Evolutionary conservation across 2,888 invertebrate species (phyloP).

Genomic region (Agrotis ipsilon): DNA sequence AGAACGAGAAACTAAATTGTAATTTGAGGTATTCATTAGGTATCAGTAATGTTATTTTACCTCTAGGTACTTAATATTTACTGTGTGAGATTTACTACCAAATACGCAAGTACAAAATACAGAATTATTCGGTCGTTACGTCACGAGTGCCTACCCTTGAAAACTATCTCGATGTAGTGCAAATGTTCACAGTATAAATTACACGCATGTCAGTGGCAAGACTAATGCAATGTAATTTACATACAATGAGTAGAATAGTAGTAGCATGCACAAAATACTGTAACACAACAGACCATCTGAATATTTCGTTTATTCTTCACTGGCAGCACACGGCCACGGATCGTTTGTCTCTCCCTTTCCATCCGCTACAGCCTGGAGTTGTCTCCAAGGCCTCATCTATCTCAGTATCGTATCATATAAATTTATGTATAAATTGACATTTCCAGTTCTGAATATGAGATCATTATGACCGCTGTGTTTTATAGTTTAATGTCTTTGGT

Average conservation of each 20-base stretch:
- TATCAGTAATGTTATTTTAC: no score
- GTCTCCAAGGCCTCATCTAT: no score
- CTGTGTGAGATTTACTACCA: background rate
- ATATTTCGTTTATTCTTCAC: background rate
- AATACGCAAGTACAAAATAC: background rate
- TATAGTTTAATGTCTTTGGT: no score
- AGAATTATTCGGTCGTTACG: background rate
- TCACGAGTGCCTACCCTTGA: background rate
- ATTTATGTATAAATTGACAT: no score
- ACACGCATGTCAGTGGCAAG: no score
- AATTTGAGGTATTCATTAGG: background rate
- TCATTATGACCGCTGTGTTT: background rate
- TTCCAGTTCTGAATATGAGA: no score
- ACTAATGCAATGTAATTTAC: no score
- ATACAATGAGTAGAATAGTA: no score
- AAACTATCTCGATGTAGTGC: background rate
- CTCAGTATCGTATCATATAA: no score
- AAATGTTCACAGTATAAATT: background rate
- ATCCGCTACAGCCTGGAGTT: no score
- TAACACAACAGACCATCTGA: background rate
- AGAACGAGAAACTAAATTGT: constrained; percentile 1
- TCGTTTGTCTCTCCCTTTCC: no score
- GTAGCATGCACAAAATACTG: background rate
- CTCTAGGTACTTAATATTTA: background rate
- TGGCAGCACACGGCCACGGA: no score